Percentiles rank a stretch among this genome's conserved stretches.
phyloP scores from a whole-genome alignment of 2,113 vertebrate species.

The Pterocles gutturalis region DNA sequence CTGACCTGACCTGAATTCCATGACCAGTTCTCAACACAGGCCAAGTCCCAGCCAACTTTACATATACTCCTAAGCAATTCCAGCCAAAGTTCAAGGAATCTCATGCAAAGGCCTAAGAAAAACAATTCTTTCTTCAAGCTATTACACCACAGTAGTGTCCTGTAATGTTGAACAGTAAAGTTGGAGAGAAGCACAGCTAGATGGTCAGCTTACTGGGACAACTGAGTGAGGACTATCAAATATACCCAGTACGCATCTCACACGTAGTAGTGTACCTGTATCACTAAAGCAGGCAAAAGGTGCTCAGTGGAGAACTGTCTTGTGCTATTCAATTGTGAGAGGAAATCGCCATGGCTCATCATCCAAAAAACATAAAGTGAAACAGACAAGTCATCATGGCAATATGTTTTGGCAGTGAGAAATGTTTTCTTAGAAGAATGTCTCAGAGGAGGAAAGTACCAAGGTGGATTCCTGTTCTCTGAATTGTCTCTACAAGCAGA shows the following conservation, averaged over 20 bases:
- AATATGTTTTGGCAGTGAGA: not conserved
- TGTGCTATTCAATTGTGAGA: not conserved
- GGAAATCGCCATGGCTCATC: not conserved
- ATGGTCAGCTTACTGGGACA: not conserved
- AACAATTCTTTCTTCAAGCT: not conserved
- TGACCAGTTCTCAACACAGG: not conserved
- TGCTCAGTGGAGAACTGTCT: not conserved
- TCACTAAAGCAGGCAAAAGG: not conserved
- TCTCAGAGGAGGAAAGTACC: not conserved
- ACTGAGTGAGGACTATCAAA: not conserved
- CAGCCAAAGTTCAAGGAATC: not conserved
- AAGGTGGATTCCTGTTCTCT: not conserved
- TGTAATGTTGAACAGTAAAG: not conserved
- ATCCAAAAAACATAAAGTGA: not conserved
- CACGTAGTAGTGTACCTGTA: not conserved
- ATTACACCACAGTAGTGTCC: not conserved
- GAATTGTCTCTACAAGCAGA: not conserved
- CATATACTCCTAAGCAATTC: not conserved
- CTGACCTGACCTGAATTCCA: not conserved
- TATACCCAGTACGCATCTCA: not conserved
- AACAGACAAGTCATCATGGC: not conserved
- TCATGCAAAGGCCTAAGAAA: not conserved
- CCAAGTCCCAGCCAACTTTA: not conserved
- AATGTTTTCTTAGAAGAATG: not conserved
- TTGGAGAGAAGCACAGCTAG: not conserved